phyloP scores from a whole-genome alignment of 2,797 vertebrate genomes.

The Vultur gryphus region DNA sequence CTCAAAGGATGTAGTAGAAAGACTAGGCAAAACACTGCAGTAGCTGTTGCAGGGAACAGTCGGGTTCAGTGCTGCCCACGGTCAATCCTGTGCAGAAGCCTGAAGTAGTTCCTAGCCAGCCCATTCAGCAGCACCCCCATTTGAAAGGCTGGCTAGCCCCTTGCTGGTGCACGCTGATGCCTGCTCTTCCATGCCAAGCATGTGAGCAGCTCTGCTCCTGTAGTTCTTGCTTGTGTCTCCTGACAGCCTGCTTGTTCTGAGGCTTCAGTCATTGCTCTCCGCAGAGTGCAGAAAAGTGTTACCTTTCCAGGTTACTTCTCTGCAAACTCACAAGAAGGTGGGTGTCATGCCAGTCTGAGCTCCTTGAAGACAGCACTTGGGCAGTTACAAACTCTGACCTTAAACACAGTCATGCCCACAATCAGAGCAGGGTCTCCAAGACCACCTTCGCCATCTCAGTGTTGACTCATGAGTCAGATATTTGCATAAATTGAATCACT shows the following conservation, averaged over 20 bases:
- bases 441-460: background rate
- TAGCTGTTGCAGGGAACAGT: background rate
- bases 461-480: background rate
- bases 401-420: background rate
- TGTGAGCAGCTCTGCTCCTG: background rate
- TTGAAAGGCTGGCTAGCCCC: background rate
- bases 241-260: background rate
- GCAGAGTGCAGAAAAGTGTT: background rate
- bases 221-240: background rate
- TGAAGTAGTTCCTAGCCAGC: background rate
- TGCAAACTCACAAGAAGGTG: background rate
- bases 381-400: background rate
- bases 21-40: background rate
- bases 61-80: fast-evolving
- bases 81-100: background rate
- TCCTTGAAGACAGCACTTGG: background rate
- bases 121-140: background rate
- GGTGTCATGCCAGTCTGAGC: background rate
- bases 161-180: fast-evolving
- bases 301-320: background rate
- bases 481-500: background rate
- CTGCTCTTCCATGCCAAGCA: background rate
- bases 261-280: background rate
- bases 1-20: background rate
- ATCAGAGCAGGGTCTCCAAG: background rate